Evolutionary conservation across 92 coral and sea anemone genomes (phyloP), one percentile per base, ranked within the genome.

Genomic region (Blastomussa wellsi): DNA sequence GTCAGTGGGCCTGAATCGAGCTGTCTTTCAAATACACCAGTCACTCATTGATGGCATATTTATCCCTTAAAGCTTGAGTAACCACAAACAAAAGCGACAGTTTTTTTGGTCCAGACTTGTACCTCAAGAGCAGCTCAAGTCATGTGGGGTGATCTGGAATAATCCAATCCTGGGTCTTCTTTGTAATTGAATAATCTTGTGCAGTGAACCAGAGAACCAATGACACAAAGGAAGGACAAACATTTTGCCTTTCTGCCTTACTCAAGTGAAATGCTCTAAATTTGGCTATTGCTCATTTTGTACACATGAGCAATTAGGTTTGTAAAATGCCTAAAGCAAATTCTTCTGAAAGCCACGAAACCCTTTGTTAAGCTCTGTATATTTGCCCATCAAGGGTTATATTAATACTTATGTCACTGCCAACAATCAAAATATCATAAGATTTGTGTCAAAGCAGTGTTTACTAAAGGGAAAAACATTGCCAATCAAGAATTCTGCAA

Each of bases 131-230:
- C 36, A 70, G 78, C 73, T 10, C n/a, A 9, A 39, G 39, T 47
- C 41, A 22, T 55, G 78, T 83, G 86, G 80, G 72, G 72, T 83
- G 86, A 83, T 74, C 47, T 44, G 57, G 31, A 15, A 83, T 17
- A 51, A 39, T 12, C 86, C 86, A 83, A 83, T 83, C 73, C n/a
- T 1, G 33, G 22, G 12, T 44, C 16, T 26, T 17, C 55, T 19
- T 65, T 32, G 47, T 41, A 72, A 83, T 73, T 59, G 78, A 83
- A 55, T 73, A 83, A 83, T 83, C 74, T 66, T 73, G 86, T 73
- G 71, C 74, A 83, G 53, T 67, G 72, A 74, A 83, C 73, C 80
- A 39, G 26, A 57, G 24, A 57, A 41, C 77, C 33, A 72, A 24
- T 37, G 28, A 36, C 20, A 53, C 60, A 17, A 19, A 17, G 1